Conservation (phyloP, 2,113 vertebrate genomes). For the Pterophyllum scalare region DNA sequence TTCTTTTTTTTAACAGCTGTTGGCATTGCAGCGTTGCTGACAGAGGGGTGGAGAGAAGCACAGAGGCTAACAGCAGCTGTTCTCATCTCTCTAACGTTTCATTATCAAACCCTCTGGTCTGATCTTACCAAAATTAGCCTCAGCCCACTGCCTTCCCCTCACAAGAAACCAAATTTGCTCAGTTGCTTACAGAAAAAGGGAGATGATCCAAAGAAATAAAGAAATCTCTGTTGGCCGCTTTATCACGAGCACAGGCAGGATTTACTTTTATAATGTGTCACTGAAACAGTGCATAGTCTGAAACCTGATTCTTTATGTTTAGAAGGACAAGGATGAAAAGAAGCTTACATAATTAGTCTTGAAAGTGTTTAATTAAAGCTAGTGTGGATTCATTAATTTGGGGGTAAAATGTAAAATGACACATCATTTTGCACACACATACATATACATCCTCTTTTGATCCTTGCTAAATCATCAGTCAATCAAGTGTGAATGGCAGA, state of each 20-base stretch:
- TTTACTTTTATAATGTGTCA: neutral
- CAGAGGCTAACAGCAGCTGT: constrained; percentile 42
- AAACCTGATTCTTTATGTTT: neutral
- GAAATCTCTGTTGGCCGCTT: neutral
- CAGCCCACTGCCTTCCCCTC: neutral
- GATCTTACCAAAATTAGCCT: constrained; percentile 10
- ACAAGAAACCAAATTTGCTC: neutral
- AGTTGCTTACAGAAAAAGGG: neutral
- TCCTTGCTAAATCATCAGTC: neutral
- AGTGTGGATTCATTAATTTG: too few relatives aligned
- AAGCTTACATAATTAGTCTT: neutral
- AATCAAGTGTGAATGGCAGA: neutral
- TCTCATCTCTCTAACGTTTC: constrained; percentile 23
- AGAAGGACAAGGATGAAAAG: neutral
- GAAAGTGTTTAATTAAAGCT: neutral
- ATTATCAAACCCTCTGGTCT: constrained; percentile 25
- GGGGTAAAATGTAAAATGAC: too few relatives aligned
- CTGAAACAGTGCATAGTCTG: neutral
- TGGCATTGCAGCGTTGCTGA: constrained; percentile 22
- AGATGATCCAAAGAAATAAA: neutral
- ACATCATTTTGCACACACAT: too few relatives aligned
- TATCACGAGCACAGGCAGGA: neutral
- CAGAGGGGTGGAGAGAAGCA: constrained; percentile 28
- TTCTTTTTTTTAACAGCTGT: constrained; percentile 21
- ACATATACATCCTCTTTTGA: too few relatives aligned